These are phyloP conservation scores for Heliconius aoede DNA, from an alignment of 2,888 invertebrate genomes.

Conservation along the genomic window DNA sequence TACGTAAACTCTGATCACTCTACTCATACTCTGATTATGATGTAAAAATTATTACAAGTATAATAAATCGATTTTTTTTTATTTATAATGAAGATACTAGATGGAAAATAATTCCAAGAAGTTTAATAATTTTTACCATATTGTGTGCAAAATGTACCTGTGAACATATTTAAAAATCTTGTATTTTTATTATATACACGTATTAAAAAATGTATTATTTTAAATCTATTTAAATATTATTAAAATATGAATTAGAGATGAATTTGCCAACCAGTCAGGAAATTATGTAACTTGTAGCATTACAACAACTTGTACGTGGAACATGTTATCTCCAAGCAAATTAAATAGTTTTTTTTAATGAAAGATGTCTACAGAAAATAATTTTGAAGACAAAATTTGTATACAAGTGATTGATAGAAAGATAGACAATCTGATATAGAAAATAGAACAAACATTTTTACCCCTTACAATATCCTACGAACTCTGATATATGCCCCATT, in stretches of 20 bases:
- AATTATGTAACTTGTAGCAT: constrained; percentile 39
- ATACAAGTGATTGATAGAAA: too few relatives aligned
- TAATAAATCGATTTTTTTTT: too few relatives aligned
- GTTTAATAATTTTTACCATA: not conserved
- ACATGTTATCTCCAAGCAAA: constrained; percentile 35
- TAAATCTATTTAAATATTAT: not conserved
- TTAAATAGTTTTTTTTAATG: not conserved
- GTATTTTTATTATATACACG: too few relatives aligned
- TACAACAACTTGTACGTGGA: constrained; percentile 29
- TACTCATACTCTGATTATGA: too few relatives aligned
- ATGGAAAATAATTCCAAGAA: not conserved
- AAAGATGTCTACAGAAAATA: too few relatives aligned
- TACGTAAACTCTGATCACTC: too few relatives aligned
- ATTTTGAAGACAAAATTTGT: not conserved
- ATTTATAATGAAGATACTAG: not conserved
- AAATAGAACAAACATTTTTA: too few relatives aligned
- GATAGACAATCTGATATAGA: too few relatives aligned
- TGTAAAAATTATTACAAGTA: not conserved
- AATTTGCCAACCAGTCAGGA: constrained; percentile 37
- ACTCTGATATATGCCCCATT: too few relatives aligned
- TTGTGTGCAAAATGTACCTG: not conserved
- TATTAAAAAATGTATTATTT: not conserved
- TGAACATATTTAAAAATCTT: not conserved
- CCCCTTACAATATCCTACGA: too few relatives aligned
- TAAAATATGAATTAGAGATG: constrained; percentile 32